phyloP scores from a whole-genome alignment of 2,797 vertebrate genomes.

The Potorous gilbertii region DNA sequence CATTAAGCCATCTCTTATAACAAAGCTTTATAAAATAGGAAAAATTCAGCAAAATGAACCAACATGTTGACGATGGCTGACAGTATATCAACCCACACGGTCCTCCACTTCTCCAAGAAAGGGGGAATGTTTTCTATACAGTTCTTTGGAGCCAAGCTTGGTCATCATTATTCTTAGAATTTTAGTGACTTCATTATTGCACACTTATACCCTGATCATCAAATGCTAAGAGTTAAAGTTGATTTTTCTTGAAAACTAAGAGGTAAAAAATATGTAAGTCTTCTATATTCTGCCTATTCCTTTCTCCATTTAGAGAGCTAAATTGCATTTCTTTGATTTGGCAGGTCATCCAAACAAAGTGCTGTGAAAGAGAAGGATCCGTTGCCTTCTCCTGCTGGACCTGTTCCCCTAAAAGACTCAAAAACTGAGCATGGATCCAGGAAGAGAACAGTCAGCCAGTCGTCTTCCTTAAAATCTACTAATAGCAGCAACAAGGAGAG shows the following conservation, averaged over 20 bases:
- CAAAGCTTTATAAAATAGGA: not conserved
- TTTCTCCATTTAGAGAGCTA: conserved; percentile 2
- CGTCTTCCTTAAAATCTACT: conserved; percentile 92
- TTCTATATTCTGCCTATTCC: not conserved
- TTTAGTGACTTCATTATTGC: not conserved
- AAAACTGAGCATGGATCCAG: conserved; percentile 93
- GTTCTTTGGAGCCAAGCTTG: not conserved
- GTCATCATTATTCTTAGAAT: not conserved
- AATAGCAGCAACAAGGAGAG: conserved; percentile 91
- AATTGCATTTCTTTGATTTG: conserved; percentile 58
- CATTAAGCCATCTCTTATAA: not conserved
- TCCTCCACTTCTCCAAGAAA: not conserved
- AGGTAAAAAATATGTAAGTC: not conserved
- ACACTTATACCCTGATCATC: conserved; percentile 11
- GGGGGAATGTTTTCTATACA: not conserved
- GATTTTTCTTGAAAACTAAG: conserved; percentile 48
- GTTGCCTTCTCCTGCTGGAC: conserved; percentile 93
- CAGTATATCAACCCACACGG: not conserved
- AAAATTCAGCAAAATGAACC: not conserved
- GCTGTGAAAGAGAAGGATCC: conserved; percentile 95
- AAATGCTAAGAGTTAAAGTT: conserved; percentile 18
- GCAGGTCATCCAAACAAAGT: conserved; percentile 91
- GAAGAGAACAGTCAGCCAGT: conserved; percentile 95
- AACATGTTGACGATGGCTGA: not conserved
- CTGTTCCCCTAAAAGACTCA: conserved; percentile 90